These are phyloP conservation scores for Thalassarche chlororhynchos DNA, from an alignment of 2,113 vertebrate genomes.

Conservation along the genomic window DNA sequence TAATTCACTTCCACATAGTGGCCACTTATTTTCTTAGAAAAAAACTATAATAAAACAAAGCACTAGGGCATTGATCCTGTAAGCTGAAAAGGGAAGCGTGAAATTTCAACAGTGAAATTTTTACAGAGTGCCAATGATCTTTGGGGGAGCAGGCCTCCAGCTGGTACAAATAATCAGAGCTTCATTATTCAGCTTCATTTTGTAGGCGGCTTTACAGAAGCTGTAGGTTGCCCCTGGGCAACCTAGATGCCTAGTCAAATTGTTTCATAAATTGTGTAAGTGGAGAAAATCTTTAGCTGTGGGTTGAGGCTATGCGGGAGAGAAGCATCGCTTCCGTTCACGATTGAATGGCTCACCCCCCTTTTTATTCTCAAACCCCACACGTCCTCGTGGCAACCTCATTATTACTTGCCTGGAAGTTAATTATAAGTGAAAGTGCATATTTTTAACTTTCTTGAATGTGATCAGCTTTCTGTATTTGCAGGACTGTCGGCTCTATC, in stretches of 20 bases:
- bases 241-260: neutral
- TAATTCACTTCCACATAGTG: neutral
- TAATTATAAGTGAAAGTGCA: neutral
- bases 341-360: fast-evolving
- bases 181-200: neutral
- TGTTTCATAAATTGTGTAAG: neutral
- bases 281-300: neutral
- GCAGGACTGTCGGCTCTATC: neutral
- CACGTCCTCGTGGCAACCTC: neutral
- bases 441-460: neutral
- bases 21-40: neutral
- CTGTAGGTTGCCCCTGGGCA: neutral
- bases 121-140: neutral
- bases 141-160: neutral
- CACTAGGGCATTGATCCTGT: neutral
- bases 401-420: neutral
- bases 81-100: neutral
- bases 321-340: neutral
- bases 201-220: neutral
- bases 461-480: neutral
- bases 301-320: neutral
- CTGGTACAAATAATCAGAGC: neutral
- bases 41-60: neutral
- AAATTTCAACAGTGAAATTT: neutral
- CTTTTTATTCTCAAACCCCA: neutral